phyloP scores from a whole-genome alignment of 2,888 invertebrate species.

The Limenitis arthemis region DNA sequence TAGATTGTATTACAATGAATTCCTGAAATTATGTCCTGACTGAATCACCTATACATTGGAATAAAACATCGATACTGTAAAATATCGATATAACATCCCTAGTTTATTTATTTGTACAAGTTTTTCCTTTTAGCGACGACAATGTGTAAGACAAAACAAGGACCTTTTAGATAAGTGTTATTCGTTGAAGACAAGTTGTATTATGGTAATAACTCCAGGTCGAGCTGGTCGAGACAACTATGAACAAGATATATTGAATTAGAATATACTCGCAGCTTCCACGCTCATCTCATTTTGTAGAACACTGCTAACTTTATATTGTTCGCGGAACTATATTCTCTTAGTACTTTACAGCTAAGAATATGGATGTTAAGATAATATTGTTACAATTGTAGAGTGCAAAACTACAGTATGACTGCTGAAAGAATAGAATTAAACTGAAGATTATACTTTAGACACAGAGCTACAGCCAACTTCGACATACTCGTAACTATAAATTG shows the following conservation, averaged over 20 bases:
- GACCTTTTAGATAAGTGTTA: conserved; percentile 64
- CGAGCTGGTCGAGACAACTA: conserved; percentile 41
- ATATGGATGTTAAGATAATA: neutral
- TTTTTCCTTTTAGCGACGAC: conserved; percentile 67
- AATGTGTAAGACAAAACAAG: conserved; percentile 53
- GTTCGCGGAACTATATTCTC: conserved; percentile 11
- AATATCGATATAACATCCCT: too few relatives aligned
- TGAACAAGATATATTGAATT: conserved; percentile 56
- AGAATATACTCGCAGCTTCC: conserved; percentile 38
- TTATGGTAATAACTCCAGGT: conserved; percentile 57
- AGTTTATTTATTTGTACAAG: conserved; percentile 58
- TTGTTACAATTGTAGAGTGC: neutral
- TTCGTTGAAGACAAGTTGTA: conserved; percentile 41
- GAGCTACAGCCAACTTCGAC: too few relatives aligned
- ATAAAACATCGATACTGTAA: too few relatives aligned
- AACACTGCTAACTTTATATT: conserved; percentile 16
- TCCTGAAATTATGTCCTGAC: too few relatives aligned
- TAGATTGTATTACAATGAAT: too few relatives aligned
- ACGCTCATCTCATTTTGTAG: conserved; percentile 18
- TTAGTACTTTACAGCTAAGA: conserved; percentile 1
- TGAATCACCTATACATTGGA: too few relatives aligned
- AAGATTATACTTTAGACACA: too few relatives aligned
- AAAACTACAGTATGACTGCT: too few relatives aligned
- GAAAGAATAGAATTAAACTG: too few relatives aligned
- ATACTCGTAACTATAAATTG: too few relatives aligned